These are phyloP conservation scores for Aldabrachelys gigantea DNA, from an alignment of 2,113 vertebrate genomes.

Conservation along the genomic window DNA sequence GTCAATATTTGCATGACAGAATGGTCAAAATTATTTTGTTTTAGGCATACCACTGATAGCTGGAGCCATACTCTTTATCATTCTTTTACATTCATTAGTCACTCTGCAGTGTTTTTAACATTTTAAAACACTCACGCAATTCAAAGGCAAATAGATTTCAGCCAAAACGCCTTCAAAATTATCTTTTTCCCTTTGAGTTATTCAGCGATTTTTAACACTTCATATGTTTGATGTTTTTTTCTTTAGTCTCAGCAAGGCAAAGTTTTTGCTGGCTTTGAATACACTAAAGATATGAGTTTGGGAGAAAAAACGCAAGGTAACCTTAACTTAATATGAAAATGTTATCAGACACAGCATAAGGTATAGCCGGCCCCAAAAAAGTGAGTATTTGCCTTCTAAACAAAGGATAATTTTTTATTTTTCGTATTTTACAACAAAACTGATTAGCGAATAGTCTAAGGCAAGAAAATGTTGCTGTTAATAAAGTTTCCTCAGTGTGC, in stretches of 20 bases:
- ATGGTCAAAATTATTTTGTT: conserved; percentile 68
- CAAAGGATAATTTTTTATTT: conserved; percentile 67
- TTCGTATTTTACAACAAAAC: conserved; percentile 73
- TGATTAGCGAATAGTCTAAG: conserved; percentile 82
- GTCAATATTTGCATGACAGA: conserved; percentile 68
- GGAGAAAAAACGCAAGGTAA: conserved; percentile 53
- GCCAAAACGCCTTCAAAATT: conserved; percentile 73
- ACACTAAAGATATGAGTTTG: conserved; percentile 52
- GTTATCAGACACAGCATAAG: conserved; percentile 59
- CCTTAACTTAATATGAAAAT: conserved; percentile 62
- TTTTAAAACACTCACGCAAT: conserved; percentile 76
- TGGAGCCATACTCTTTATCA: conserved; percentile 69
- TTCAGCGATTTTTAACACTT: conserved; percentile 77
- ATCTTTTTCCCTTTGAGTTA: conserved; percentile 71
- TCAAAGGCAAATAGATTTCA: conserved; percentile 74
- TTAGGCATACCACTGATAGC: conserved; percentile 63
- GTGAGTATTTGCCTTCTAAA: conserved; percentile 71
- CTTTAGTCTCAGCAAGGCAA: conserved; percentile 69
- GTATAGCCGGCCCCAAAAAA: conserved; percentile 55
- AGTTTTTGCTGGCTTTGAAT: conserved; percentile 70
- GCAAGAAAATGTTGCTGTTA: conserved; percentile 79
- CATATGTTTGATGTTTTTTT: conserved; percentile 71
- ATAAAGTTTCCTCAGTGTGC: conserved; percentile 78
- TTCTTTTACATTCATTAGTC: conserved; percentile 69
- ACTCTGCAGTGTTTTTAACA: conserved; percentile 76